Evolutionary conservation across 2,113 vertebrate genomes (phyloP).

Genomic region (Nibea albiflora): DNA sequence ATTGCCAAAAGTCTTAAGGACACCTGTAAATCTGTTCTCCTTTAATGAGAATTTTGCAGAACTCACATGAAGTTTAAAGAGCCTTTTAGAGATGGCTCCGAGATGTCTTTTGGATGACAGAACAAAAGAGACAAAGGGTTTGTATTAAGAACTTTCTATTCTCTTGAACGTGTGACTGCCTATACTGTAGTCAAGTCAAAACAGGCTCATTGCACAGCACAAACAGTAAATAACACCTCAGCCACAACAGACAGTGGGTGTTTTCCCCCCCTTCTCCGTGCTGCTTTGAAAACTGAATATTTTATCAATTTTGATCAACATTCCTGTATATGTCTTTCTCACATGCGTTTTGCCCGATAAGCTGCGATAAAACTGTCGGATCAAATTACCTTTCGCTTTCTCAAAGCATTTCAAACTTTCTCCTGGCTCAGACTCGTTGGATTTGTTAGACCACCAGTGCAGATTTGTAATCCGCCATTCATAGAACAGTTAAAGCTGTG

Average conservation of each 20-base stretch:
- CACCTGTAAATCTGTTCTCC: constrained; percentile 32
- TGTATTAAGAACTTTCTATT: background rate
- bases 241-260: constrained; percentile 15
- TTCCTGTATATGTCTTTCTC: constrained; percentile 60
- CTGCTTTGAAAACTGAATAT: constrained; percentile 40
- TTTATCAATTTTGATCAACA: constrained; percentile 67
- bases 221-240: constrained; percentile 23
- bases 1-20: background rate
- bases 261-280: constrained; percentile 9
- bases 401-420: constrained; percentile 9
- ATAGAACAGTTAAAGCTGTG: background rate
- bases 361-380: constrained; percentile 49
- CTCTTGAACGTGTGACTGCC: background rate
- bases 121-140: background rate
- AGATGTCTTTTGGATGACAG: background rate
- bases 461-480: constrained; percentile 1
- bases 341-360: constrained; percentile 64
- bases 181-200: constrained; percentile 13
- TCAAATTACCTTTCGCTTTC: constrained; percentile 60
- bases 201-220: background rate
- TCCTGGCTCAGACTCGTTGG: background rate
- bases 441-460: constrained; percentile 44
- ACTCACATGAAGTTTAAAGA: constrained; percentile 1
- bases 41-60: constrained; percentile 16
- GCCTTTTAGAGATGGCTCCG: background rate